Percentiles rank a stretch among this genome's conserved stretches.
Evolutionary conservation across 2,797 vertebrate species (phyloP).

Genomic region (Rhinella marina): DNA sequence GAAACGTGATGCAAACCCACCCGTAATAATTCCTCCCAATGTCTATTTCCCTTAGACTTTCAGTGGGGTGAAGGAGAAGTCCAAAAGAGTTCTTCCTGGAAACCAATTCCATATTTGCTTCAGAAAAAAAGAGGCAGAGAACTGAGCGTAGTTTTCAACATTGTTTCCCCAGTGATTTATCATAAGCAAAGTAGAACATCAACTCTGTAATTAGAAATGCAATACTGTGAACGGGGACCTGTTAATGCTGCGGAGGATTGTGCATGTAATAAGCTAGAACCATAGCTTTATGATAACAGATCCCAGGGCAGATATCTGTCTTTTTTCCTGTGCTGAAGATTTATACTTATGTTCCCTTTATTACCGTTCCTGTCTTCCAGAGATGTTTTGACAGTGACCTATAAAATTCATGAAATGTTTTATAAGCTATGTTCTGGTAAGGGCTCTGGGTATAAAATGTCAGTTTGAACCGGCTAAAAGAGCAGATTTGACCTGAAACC

Average conservation of each 20-base stretch:
- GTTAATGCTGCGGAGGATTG: constrained; percentile 2
- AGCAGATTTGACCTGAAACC: constrained; percentile 56
- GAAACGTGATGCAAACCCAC: too few species aligned
- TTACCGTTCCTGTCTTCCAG: constrained; percentile 51
- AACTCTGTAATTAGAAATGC: not conserved
- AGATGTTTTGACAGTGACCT: constrained; percentile 62
- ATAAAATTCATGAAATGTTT: constrained; percentile 60
- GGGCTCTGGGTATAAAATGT: constrained; percentile 57
- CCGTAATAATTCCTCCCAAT: too few species aligned
- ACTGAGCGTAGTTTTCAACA: not conserved
- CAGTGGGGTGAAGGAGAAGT: too few species aligned
- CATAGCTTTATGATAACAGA: constrained; percentile 39
- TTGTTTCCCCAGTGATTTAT: not conserved
- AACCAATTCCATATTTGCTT: not conserved
- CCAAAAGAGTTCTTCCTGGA: too few species aligned
- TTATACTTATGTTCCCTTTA: constrained; percentile 49
- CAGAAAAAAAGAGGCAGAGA: not conserved
- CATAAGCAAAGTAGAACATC: not conserved
- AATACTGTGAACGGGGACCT: not conserved
- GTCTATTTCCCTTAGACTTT: not conserved
- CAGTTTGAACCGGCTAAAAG: constrained; percentile 55
- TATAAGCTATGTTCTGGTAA: constrained; percentile 51
- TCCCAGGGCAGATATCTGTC: constrained; percentile 49
- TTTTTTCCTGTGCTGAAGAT: constrained; percentile 30
- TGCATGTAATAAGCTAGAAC: constrained; percentile 31